These are phyloP conservation scores for Hofmannophila pseudospretella DNA, from an alignment of 2,888 invertebrate species.

Conservation along the genomic window DNA sequence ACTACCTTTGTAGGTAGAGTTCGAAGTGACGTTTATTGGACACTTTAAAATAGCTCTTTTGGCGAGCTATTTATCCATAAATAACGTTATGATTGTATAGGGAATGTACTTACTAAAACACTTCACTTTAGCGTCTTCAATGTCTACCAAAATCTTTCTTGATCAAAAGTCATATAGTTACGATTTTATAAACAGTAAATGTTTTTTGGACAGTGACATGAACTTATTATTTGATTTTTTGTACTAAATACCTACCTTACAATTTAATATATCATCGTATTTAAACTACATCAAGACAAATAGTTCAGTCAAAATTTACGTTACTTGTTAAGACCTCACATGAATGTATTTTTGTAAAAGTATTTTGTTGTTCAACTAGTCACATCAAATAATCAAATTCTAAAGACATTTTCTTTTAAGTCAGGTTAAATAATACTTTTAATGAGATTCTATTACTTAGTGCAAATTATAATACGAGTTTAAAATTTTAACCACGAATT, in stretches of 20 bases:
- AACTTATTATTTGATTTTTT: constrained; percentile 34
- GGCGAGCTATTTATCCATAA: too few species aligned
- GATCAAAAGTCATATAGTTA: not conserved
- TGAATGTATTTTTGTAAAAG: not conserved
- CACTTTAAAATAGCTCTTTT: too few species aligned
- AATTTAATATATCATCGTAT: constrained; percentile 57
- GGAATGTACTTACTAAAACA: too few species aligned
- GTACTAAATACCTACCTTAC: constrained; percentile 72
- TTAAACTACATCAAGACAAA: constrained; percentile 72
- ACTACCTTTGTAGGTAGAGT: not conserved
- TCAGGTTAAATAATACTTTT: constrained; percentile 16
- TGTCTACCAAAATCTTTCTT: too few species aligned
- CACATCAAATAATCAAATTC: too few species aligned
- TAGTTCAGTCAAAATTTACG: constrained; percentile 73
- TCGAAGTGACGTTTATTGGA: not conserved
- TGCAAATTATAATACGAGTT: constrained; percentile 44
- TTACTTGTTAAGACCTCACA: constrained; percentile 13
- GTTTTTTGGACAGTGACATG: not conserved
- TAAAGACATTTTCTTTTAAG: not conserved
- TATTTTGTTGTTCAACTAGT: not conserved
- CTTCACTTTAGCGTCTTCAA: too few species aligned
- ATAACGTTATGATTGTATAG: too few species aligned
- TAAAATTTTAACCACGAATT: constrained; percentile 33
- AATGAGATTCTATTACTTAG: constrained; percentile 47
- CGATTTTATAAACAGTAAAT: too few species aligned